A percentile compares a stretch with the other conserved stretches of the same genome.
Conservation (phyloP, 2,888 invertebrate genomes). For the Chorisops tibialis region DNA sequence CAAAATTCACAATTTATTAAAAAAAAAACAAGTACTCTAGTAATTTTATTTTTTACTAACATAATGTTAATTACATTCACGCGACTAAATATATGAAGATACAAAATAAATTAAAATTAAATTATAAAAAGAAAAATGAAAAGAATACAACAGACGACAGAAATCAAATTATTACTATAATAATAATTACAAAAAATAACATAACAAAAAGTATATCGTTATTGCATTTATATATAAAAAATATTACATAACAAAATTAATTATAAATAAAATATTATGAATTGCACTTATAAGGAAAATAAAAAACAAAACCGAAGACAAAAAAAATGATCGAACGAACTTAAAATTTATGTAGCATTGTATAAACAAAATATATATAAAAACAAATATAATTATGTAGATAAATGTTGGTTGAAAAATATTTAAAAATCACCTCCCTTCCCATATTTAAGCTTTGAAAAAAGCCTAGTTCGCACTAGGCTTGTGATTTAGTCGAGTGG, state of each 20-base stretch:
- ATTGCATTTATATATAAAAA: constrained; percentile 26
- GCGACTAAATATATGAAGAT: constrained; percentile 8
- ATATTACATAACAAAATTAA: constrained; percentile 16
- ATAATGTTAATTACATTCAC: constrained; percentile 17
- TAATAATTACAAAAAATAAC: constrained; percentile 4
- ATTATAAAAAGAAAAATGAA: neutral
- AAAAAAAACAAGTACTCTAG: constrained; percentile 23
- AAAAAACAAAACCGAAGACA: constrained; percentile 1
- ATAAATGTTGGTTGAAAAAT: constrained; percentile 22
- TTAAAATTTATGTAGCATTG: constrained; percentile 33
- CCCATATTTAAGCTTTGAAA: too few relatives aligned
- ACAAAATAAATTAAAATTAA: neutral
- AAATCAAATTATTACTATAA: constrained; percentile 7
- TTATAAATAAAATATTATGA: constrained; percentile 18
- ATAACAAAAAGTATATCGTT: constrained; percentile 22
- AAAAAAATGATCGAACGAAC: constrained; percentile 28
- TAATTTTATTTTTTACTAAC: constrained; percentile 16
- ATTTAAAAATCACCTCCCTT: too few relatives aligned
- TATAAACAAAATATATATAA: constrained; percentile 30
- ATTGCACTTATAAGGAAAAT: constrained; percentile 23
- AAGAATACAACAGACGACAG: constrained; percentile 1
- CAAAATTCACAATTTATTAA: constrained; percentile 10
- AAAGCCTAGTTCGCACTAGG: too few relatives aligned
- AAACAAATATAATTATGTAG: constrained; percentile 33
- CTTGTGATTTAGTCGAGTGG: too few relatives aligned